Evolutionary conservation across 2,888 invertebrate genomes (phyloP).

Genomic region (Calameuta filiformis): DNA sequence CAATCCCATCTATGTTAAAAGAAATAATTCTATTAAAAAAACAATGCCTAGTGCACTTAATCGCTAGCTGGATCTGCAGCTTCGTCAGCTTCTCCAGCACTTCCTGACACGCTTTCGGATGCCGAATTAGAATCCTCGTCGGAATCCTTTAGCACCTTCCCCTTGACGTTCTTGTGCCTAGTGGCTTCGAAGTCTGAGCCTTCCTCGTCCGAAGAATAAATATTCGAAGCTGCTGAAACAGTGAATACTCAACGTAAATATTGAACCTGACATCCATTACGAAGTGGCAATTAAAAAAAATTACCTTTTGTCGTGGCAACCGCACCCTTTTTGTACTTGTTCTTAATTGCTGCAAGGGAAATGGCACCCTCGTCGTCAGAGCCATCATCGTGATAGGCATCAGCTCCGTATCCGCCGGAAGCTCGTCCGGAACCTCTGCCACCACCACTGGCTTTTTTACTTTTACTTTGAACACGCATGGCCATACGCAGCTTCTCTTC

Average conservation of each 20-base stretch:
- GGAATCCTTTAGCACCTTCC: conserved; percentile 84
- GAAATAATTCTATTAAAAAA: neutral
- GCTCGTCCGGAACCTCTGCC: conserved; percentile 64
- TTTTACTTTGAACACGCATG: conserved; percentile 77
- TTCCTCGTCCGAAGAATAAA: conserved; percentile 91
- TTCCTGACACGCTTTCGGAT: conserved; percentile 62
- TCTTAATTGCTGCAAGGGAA: conserved; percentile 94
- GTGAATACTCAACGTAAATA: conserved; percentile 5
- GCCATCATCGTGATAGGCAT: conserved; percentile 77
- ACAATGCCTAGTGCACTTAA: neutral
- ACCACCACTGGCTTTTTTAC: conserved; percentile 68
- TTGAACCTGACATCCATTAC: neutral
- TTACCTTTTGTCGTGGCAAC: conserved; percentile 63
- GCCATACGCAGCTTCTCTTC: conserved; percentile 95
- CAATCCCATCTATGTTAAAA: no score
- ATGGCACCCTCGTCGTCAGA: conserved; percentile 95
- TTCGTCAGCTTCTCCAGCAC: conserved; percentile 60
- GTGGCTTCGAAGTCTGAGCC: conserved; percentile 85
- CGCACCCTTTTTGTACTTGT: conserved; percentile 84
- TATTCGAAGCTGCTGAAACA: conserved; percentile 72
- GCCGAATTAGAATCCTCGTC: conserved; percentile 71
- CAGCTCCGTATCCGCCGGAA: conserved; percentile 67
- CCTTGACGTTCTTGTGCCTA: conserved; percentile 78
- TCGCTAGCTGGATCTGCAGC: conserved; percentile 36
- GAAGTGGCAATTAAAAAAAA: conserved; percentile 5